Base-by-base conservation (phyloP, 1,140 invertebrate species). In the Lepidurus arcticus region DNA sequence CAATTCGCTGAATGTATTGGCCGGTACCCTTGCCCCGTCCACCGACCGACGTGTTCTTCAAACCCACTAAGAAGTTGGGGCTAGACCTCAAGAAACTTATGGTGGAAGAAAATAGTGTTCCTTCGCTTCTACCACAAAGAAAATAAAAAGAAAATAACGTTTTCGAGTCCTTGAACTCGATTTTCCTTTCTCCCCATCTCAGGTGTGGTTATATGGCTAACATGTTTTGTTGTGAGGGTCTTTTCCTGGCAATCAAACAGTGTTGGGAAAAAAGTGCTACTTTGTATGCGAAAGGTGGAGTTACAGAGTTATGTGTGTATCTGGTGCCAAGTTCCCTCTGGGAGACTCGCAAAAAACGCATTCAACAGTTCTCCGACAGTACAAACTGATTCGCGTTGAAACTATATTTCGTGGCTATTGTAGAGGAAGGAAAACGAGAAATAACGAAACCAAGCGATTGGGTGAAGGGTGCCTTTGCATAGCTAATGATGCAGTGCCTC, bases 1-100 rank as follows among this genome's bases (percentile, higher is more conserved):
- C 85, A 89, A 44, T 89, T 96, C 79, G 91, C 93, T 0, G 89
- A 92, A 83, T 96, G 94, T 83, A 86, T 96, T 1, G 87, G 88
- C 75, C 85, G 88, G 75, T 94, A 90, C 84, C 88, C 89, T 1
- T 96, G 94, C 84, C 94, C 94, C 0, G 85, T 85, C 6, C 85
- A 85, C 76, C 88, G 92, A 82, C 89, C 82, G 7, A 77, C 53
- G 42, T 80, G 79, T 53, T 73, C 79, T n/a, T 76, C 75, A 16
- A 80, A 80, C 34, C 79, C 79, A 16, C 73, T 80, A 42, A 73
- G 79, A 45, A 80, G 76, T 75, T 43, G 78, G 24, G 75, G 76
- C 16, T 77, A 79, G 16, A 76, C 44, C 3, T n/a, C 13, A 65
- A 65, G 21, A 65, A 65, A 7, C 53, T 65, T 65, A 13, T 65